A percentile compares a stretch with the other conserved stretches of the same genome.
phyloP scores from a whole-genome alignment of 2,888 invertebrate species.

The Mythimna ferrago region DNA sequence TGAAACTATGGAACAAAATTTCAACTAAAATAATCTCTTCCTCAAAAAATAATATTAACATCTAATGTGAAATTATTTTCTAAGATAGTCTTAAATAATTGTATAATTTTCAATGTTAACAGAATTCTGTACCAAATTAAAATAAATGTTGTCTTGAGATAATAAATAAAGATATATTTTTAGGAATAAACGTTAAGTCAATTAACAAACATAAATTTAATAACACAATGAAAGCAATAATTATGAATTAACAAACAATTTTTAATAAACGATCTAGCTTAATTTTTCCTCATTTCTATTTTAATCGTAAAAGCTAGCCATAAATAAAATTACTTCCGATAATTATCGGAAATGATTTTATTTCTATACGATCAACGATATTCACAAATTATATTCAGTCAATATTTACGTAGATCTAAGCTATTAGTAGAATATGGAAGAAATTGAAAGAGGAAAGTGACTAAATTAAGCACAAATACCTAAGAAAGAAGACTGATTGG shows the following conservation, averaged over 20 bases:
- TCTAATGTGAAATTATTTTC: constrained; percentile 34
- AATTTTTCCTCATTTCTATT: constrained; percentile 27
- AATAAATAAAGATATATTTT: neutral
- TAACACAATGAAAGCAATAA: constrained; percentile 11
- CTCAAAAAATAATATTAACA: constrained; percentile 27
- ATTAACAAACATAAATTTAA: constrained; percentile 8
- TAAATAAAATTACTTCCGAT: constrained; percentile 52
- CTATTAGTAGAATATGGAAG: constrained; percentile 32
- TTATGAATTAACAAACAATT: constrained; percentile 19
- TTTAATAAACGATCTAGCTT: constrained; percentile 4
- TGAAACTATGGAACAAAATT: constrained; percentile 43
- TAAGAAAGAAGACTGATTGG: constrained; percentile 63
- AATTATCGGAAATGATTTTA: constrained; percentile 46
- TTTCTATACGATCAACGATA: constrained; percentile 41
- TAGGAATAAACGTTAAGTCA: constrained; percentile 5
- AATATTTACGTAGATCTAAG: constrained; percentile 54
- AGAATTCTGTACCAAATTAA: constrained; percentile 20
- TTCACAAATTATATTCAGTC: constrained; percentile 62
- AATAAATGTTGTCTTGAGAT: constrained; percentile 7
- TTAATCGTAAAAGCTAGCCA: constrained; percentile 40
- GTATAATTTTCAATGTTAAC: constrained; percentile 18
- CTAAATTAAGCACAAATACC: constrained; percentile 47
- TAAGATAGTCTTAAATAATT: constrained; percentile 35
- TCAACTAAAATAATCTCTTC: constrained; percentile 49
- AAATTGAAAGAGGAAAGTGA: constrained; percentile 23